phyloP scores from a whole-genome alignment of 2,113 vertebrate species.

The Stegastes partitus region DNA sequence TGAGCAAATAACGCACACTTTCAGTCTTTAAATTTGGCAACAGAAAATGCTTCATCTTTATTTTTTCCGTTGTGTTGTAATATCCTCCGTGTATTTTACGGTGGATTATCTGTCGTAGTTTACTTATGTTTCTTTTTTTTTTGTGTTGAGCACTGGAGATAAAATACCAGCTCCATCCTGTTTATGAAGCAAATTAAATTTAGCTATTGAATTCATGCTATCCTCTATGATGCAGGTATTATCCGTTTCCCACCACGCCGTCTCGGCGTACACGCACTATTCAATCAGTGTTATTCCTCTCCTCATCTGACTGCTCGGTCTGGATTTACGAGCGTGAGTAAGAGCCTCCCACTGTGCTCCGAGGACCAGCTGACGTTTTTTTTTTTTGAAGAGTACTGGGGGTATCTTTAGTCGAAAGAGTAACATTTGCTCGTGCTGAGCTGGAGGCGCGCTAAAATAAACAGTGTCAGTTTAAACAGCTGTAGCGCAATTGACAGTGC shows the following conservation, averaged over 20 bases:
- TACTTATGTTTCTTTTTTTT: neutral
- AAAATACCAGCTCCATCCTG: conserved; percentile 7
- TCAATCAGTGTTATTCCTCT: conserved; percentile 50
- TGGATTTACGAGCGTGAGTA: conserved; percentile 48
- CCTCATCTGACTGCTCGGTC: conserved; percentile 54
- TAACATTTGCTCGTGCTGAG: conserved; percentile 23
- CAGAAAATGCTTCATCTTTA: conserved; percentile 28
- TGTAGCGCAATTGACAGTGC: neutral
- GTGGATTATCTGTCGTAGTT: conserved; percentile 14
- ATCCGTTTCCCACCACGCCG: conserved; percentile 27
- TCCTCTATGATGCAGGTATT: conserved; percentile 18
- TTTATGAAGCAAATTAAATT: conserved; percentile 21
- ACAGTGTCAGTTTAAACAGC: conserved; percentile 38
- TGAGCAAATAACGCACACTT: conserved; percentile 29
- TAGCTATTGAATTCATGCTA: conserved; percentile 18
- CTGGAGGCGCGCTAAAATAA: conserved; percentile 30
- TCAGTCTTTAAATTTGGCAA: conserved; percentile 5
- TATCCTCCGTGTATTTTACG: conserved; percentile 9
- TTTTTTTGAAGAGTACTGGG: conserved; percentile 23
- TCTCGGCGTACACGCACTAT: conserved; percentile 39
- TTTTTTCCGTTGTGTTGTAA: neutral
- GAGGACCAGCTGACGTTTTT: conserved; percentile 45
- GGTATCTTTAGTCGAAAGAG: conserved; percentile 33
- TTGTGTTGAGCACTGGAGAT: neutral
- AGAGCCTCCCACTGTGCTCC: conserved; percentile 45